Conservation (phyloP, 2,888 invertebrate species). For the Cremastinae sp. region DNA sequence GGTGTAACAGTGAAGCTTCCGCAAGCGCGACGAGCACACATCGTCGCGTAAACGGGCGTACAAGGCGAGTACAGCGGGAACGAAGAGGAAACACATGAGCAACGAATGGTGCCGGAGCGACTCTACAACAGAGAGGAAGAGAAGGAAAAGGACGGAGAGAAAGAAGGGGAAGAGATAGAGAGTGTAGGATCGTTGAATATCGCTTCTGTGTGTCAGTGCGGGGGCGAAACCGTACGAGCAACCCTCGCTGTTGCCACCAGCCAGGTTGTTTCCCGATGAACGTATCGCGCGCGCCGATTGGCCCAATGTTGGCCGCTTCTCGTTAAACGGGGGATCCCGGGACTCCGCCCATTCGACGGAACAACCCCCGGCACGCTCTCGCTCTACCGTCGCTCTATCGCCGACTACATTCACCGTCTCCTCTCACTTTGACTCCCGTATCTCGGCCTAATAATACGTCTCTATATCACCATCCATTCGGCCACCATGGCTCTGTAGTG, state of each 20-base stretch:
- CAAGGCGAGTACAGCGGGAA: neutral
- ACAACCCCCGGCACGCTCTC: conserved; percentile 65
- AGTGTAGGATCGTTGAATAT: conserved; percentile 60
- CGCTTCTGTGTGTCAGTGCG: conserved; percentile 33
- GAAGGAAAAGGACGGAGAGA: conserved; percentile 22
- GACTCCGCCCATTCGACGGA: conserved; percentile 72
- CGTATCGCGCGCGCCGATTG: conserved; percentile 63
- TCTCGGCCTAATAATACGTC: conserved; percentile 75
- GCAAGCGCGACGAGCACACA: conserved; percentile 26
- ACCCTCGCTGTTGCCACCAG: conserved; percentile 55
- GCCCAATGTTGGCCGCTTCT: conserved; percentile 65
- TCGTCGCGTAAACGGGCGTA: too few relatives aligned
- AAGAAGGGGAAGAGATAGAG: conserved; percentile 51
- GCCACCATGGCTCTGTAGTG: conserved; percentile 76
- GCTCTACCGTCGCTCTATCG: conserved; percentile 37
- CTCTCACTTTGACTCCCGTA: conserved; percentile 52
- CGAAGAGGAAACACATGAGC: conserved; percentile 35
- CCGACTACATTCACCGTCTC: conserved; percentile 36
- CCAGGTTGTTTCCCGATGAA: conserved; percentile 60
- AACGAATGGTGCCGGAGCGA: neutral
- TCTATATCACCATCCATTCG: conserved; percentile 76
- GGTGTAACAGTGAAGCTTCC: too few relatives aligned
- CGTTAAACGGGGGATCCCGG: conserved; percentile 65
- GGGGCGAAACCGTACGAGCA: conserved; percentile 49
- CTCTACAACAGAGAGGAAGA: conserved; percentile 33